These are phyloP conservation scores for Zygogramma bicolorata DNA, from an alignment of 2,888 invertebrate species.

Conservation along the genomic window DNA sequence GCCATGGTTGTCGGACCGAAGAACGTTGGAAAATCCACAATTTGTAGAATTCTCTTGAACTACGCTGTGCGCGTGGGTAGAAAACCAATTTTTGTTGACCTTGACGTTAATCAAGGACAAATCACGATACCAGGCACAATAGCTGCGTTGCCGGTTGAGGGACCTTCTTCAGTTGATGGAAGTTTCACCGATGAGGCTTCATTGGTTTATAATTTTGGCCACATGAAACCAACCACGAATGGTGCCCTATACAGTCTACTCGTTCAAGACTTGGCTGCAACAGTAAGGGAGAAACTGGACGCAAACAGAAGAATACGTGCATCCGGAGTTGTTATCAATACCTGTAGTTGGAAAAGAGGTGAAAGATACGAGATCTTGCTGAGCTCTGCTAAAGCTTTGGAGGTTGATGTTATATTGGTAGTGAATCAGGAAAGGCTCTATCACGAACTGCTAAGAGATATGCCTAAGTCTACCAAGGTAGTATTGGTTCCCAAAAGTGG, in stretches of 20 bases:
- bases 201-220: slow-evolving; percentile 93
- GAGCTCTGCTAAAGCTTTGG: slow-evolving; percentile 92
- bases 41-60: slow-evolving; percentile 86
- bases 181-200: slow-evolving; percentile 96
- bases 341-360: slow-evolving; percentile 97
- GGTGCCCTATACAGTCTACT: slow-evolving; percentile 86
- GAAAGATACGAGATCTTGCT: slow-evolving; percentile 89
- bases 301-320: slow-evolving; percentile 86
- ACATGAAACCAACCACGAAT: slow-evolving; percentile 82
- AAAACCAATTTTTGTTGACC: slow-evolving; percentile 91
- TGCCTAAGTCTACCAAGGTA: slow-evolving; percentile 94
- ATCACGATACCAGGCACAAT: slow-evolving; percentile 94
- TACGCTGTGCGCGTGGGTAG: slow-evolving; percentile 93
- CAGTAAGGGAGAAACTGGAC: slow-evolving; percentile 85
- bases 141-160: slow-evolving; percentile 89
- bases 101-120: slow-evolving; percentile 95
- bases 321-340: slow-evolving; percentile 95
- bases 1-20: slow-evolving; percentile 93
- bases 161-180: slow-evolving; percentile 94
- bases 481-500: slow-evolving; percentile 84
- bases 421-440: slow-evolving; percentile 96
- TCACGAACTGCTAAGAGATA: slow-evolving; percentile 92
- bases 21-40: slow-evolving; percentile 96
- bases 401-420: slow-evolving; percentile 95
- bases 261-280: slow-evolving; percentile 86